These are phyloP conservation scores for Babyrousa celebensis DNA, from an alignment of 2,797 vertebrate species.

Conservation along the genomic window DNA sequence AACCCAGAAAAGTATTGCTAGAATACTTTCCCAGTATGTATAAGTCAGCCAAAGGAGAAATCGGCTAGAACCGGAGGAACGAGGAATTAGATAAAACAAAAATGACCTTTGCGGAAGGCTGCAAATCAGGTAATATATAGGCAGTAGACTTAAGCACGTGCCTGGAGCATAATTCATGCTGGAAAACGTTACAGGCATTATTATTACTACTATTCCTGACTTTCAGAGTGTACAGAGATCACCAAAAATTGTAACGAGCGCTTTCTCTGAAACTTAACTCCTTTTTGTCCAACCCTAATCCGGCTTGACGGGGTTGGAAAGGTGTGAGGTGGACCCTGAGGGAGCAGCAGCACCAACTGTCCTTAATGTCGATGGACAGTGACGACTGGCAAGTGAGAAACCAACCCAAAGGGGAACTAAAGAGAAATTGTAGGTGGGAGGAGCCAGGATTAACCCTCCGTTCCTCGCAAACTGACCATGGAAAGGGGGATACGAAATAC, in stretches of 20 bases:
- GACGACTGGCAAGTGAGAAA: slow-evolving; percentile 11
- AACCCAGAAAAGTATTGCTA: background rate
- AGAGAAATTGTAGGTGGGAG: slow-evolving; percentile 8
- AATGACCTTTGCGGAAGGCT: slow-evolving; percentile 45
- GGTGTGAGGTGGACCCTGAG: background rate
- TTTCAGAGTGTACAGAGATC: background rate
- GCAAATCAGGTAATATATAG: background rate
- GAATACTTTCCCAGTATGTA: slow-evolving; percentile 21
- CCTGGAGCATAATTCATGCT: background rate
- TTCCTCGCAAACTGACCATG: slow-evolving; percentile 15
- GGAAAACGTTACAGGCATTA: slow-evolving; percentile 59
- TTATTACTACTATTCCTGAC: background rate
- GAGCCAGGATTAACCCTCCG: slow-evolving; percentile 4
- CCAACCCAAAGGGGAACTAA: background rate
- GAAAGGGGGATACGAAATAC: slow-evolving; percentile 1
- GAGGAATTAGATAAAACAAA: slow-evolving; percentile 63
- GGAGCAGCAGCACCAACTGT: background rate
- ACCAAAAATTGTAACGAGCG: slow-evolving; percentile 3
- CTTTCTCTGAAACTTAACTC: slow-evolving; percentile 54
- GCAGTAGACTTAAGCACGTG: background rate
- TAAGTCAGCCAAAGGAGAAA: slow-evolving; percentile 38
- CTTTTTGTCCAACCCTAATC: background rate
- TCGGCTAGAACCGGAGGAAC: slow-evolving; percentile 48
- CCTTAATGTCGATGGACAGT: background rate
- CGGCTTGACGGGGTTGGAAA: slow-evolving; percentile 13